A percentile compares a stretch with the other conserved stretches of the same genome.
Evolutionary conservation across 1,140 invertebrate species (phyloP).

Genomic region (Drosophila pectinifera): DNA sequence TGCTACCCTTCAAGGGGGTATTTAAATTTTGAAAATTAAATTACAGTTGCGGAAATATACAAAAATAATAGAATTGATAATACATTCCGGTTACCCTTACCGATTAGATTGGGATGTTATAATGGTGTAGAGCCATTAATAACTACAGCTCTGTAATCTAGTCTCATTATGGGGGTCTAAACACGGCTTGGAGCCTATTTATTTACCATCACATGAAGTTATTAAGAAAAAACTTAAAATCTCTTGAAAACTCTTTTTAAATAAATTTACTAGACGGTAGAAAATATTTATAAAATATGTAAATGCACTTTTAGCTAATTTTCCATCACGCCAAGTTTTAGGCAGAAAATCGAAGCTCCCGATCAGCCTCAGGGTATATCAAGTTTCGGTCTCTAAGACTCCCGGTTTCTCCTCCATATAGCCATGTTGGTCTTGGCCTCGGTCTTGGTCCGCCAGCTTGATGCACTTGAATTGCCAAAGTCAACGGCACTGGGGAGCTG

Average conservation of each 20-base stretch:
- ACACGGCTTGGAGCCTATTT: too few species aligned
- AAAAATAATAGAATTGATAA: background rate
- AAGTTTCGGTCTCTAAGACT: background rate
- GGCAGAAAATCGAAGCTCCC: too few species aligned
- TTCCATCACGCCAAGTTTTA: background rate
- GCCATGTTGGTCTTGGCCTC: slow-evolving; percentile 25
- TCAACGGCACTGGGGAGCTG: slow-evolving; percentile 63
- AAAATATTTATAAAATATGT: too few species aligned
- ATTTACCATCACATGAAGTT: too few species aligned
- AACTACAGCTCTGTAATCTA: too few species aligned
- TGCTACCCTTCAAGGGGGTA: background rate
- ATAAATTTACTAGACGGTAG: too few species aligned
- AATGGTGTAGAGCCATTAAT: background rate
- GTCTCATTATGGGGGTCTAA: too few species aligned
- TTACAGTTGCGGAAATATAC: background rate
- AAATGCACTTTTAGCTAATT: too few species aligned
- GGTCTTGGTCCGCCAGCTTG: slow-evolving; percentile 50
- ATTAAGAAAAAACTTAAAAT: too few species aligned
- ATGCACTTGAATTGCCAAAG: slow-evolving; percentile 80
- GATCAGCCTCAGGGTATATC: slow-evolving; percentile 22
- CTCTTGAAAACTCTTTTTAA: too few species aligned
- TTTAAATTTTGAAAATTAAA: background rate
- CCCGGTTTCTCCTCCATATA: background rate
- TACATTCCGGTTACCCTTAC: background rate
- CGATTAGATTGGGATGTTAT: too few species aligned